Conservation (phyloP, 2,797 vertebrate species). For the Hemibagrus guttatus region DNA sequence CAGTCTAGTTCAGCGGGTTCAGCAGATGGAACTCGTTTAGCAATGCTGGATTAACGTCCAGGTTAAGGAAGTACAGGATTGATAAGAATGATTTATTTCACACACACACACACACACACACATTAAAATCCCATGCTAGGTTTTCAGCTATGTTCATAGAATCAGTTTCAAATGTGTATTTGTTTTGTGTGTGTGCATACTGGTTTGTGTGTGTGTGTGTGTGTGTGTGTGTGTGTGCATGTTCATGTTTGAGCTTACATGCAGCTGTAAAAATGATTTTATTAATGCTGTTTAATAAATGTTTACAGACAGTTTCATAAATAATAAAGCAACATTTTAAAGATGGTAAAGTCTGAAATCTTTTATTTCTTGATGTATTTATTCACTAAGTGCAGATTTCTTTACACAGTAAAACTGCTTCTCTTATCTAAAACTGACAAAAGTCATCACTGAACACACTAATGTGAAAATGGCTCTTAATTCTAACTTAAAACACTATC, state of each 20-base stretch:
- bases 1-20: neutral
- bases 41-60: neutral
- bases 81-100: neutral
- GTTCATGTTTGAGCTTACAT: neutral
- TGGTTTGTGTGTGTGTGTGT: neutral
- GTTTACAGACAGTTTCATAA: neutral
- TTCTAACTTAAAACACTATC: neutral
- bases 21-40: neutral
- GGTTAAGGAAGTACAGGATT: neutral
- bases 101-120: neutral
- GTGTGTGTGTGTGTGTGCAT: neutral
- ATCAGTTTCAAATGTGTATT: neutral
- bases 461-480: neutral
- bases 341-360: neutral
- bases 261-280: neutral
- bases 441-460: neutral
- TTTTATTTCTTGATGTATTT: neutral
- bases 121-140: neutral
- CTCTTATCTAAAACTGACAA: neutral
- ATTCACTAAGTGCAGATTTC: neutral
- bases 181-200: neutral
- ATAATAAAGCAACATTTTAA: neutral
- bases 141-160: neutral
- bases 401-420: neutral
- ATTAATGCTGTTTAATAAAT: neutral